Evolutionary conservation across 1,140 invertebrate genomes (phyloP), one percentile per base, ranked within the genome.

Genomic region (Drosophila ficusphila): DNA sequence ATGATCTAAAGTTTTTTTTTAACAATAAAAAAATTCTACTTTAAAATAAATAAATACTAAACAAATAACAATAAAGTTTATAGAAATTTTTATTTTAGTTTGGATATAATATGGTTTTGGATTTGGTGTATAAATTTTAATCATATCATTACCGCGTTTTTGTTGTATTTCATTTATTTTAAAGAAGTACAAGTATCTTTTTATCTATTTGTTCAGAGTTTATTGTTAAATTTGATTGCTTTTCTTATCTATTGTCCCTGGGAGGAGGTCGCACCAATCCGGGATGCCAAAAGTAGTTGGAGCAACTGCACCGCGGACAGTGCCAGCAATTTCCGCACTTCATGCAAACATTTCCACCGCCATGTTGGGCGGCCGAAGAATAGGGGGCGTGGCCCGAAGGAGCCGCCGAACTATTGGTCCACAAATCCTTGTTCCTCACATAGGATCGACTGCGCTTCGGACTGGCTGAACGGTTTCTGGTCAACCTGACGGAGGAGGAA

Each of bases 261-360:
- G 48, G 46, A 16, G 33, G 19, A 11, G 18, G 9, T 12, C 60
- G 53, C 23, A 18, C 16, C 27, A 70, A n/a, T 7, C 65, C 53
- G 4, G 68, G 29, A 67, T 68, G 70, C 44, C 75, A 78, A 12
- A 44, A 69, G 69, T 49, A 82, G 46, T 77, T 58, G n/a, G 78
- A 60, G 54, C 54, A 62, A 33, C 12, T 62, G 41, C 79, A 82
- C 25, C 57, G 49, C 0, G 79, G 57, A 19, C 69, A 74, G 29
- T 56, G 53, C 61, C 79, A 83, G 27, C 31, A 57, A 16, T 57
- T 60, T 18, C 67, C 41, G 25, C 74, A 49, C 11, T 71, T 71
- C 54, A 61, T 71, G 52, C 57, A 70, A 3, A 49, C 47, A 39
- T 67, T 75, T 27, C 51, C 70, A 8, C 36, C 6, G 8, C 39